Evolutionary conservation across 2,797 vertebrate genomes (phyloP).

Genomic region (Anableps anableps): DNA sequence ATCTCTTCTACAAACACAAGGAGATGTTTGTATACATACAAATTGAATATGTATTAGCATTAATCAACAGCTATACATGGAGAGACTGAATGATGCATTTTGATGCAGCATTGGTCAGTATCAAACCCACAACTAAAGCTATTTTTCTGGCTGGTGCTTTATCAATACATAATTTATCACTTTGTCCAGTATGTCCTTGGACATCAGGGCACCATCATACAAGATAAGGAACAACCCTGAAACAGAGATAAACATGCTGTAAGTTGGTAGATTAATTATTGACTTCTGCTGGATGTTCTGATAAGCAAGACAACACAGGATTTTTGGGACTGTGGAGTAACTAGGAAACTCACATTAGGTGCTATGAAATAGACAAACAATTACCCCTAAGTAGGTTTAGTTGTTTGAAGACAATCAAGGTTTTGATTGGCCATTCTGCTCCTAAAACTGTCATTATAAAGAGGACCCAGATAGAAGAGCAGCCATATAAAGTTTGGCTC

Average conservation of each 20-base stretch:
- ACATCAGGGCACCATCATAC: slow-evolving; percentile 42
- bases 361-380: slow-evolving; percentile 22
- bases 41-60: neutral
- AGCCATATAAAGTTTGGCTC: too few relatives aligned
- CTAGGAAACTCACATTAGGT: neutral
- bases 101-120: neutral
- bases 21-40: neutral
- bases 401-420: neutral
- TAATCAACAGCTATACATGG: neutral
- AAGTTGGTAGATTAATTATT: slow-evolving; percentile 51
- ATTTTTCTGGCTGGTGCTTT: slow-evolving; percentile 5
- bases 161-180: slow-evolving; percentile 44
- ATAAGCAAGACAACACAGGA: slow-evolving; percentile 38
- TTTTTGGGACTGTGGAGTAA: slow-evolving; percentile 12
- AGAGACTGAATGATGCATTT: neutral
- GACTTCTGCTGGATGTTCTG: slow-evolving; percentile 26
- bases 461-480: too few relatives aligned
- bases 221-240: slow-evolving; percentile 67
- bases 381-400: slow-evolving; percentile 17
- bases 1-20: neutral
- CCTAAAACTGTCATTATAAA: too few relatives aligned
- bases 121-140: neutral
- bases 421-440: too few relatives aligned
- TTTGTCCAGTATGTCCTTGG: slow-evolving; percentile 52
- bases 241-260: slow-evolving; percentile 58